Conservation (phyloP, 1,140 invertebrate genomes). For the Ridgeia piscesae region DNA sequence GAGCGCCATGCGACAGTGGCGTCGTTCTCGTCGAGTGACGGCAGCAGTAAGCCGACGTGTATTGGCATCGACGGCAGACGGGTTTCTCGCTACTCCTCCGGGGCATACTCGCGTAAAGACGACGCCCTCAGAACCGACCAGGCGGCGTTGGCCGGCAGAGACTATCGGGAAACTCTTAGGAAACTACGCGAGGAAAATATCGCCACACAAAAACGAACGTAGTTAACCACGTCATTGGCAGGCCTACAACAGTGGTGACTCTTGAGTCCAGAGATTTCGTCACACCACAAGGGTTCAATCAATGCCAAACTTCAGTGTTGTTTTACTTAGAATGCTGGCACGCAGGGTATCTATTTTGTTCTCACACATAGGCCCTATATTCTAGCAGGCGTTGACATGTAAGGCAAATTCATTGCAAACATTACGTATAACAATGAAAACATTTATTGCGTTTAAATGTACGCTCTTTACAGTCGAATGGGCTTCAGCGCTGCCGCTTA, state of each 20-base stretch:
- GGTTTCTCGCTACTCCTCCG: background rate
- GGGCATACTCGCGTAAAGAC: background rate
- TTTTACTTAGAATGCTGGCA: background rate
- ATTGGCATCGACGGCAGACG: slow-evolving; percentile 3
- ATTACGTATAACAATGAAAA: background rate
- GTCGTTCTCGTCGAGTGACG: background rate
- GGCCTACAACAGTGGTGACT: too few relatives aligned
- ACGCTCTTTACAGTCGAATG: background rate
- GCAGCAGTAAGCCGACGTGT: background rate
- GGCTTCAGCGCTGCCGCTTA: background rate
- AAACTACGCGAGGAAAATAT: background rate
- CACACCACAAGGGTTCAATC: background rate
- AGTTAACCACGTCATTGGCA: too few relatives aligned
- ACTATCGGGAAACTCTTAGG: background rate
- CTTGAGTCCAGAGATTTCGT: too few relatives aligned
- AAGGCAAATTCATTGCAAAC: background rate
- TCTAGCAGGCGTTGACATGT: too few relatives aligned
- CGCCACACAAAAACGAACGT: background rate
- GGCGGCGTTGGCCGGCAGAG: background rate
- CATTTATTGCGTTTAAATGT: background rate
- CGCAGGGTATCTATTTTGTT: background rate
- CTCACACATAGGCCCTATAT: too few relatives aligned
- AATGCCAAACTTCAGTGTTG: background rate
- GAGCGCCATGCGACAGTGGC: background rate
- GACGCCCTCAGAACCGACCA: background rate